Percentiles rank a stretch among this genome's conserved stretches.
phyloP scores from a whole-genome alignment of 2,113 vertebrate species.

The Tachycineta bicolor region DNA sequence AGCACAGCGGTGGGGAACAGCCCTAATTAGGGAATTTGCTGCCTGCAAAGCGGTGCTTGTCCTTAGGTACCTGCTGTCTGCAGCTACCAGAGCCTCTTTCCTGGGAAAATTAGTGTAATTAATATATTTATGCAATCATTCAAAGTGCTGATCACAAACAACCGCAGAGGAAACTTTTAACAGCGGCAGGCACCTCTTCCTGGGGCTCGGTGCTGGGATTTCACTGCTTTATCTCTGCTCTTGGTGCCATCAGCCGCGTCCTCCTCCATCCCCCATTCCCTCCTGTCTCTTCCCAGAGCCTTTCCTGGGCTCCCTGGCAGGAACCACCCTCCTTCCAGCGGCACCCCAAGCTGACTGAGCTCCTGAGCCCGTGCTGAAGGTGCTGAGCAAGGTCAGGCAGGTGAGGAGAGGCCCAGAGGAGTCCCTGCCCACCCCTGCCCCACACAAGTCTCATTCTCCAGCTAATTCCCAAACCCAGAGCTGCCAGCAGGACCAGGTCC shows the following conservation, averaged over 20 bases:
- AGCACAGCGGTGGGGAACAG: background rate
- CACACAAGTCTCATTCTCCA: background rate
- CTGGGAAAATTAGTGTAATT: constrained; percentile 41
- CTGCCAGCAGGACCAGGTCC: background rate
- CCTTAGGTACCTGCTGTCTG: constrained; percentile 14
- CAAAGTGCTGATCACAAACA: constrained; percentile 33
- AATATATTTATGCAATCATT: constrained; percentile 48
- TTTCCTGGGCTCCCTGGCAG: background rate
- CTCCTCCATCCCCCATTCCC: background rate
- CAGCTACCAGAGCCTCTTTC: background rate
- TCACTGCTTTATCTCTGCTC: background rate
- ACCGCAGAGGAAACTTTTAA: constrained; percentile 8
- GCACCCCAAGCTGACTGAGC: rapidly evolving
- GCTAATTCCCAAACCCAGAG: background rate
- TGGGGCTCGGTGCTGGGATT: background rate
- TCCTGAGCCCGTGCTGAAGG: rapidly evolving
- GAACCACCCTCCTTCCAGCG: background rate
- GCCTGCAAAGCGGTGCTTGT: background rate
- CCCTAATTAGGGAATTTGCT: background rate
- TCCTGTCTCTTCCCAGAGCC: background rate
- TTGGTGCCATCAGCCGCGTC: background rate
- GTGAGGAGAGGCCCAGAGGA: background rate
- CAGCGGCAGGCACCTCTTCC: background rate
- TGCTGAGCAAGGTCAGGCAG: background rate
- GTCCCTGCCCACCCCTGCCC: background rate